phyloP scores from a whole-genome alignment of 1,140 invertebrate species.

The Drosophila orena region DNA sequence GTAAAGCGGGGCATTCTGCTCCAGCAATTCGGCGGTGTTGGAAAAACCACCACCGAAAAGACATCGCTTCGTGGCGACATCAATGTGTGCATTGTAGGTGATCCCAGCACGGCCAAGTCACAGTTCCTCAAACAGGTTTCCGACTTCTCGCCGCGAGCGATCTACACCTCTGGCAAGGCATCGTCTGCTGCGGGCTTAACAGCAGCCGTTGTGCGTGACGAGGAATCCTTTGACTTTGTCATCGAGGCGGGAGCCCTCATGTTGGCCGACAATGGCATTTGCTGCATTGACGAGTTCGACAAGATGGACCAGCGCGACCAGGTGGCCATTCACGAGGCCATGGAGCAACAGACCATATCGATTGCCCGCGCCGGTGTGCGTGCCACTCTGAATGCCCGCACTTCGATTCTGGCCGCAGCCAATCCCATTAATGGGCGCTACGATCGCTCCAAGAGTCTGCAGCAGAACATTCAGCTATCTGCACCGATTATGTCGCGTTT shows the following conservation, averaged over 20 bases:
- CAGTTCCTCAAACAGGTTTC: slow-evolving; percentile 98
- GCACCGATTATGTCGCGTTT: slow-evolving; percentile 99
- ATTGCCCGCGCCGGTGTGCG: slow-evolving; percentile 99
- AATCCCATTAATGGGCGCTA: slow-evolving; percentile 99
- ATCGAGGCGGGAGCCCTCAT: slow-evolving; percentile 99
- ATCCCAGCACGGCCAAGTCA: slow-evolving; percentile 99
- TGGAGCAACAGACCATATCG: slow-evolving; percentile 99
- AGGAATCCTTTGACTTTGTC: slow-evolving; percentile 99
- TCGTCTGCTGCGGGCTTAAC: slow-evolving; percentile 99
- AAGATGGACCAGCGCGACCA: slow-evolving; percentile 99
- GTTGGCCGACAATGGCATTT: slow-evolving; percentile 99
- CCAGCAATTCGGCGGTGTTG: slow-evolving; percentile 99
- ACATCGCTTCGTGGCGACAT: slow-evolving; percentile 97
- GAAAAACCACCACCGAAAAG: slow-evolving; percentile 96
- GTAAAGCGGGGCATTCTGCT: slow-evolving; percentile 97
- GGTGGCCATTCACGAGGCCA: slow-evolving; percentile 99
- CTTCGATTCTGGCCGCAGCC: slow-evolving; percentile 98
- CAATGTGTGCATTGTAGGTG: slow-evolving; percentile 99
- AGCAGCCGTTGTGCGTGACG: slow-evolving; percentile 98
- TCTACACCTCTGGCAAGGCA: slow-evolving; percentile 99
- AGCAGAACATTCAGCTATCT: slow-evolving; percentile 96
- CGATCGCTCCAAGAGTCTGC: slow-evolving; percentile 96
- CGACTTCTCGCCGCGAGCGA: slow-evolving; percentile 97
- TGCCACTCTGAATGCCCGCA: slow-evolving; percentile 98
- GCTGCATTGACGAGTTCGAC: slow-evolving; percentile 99